Evolutionary conservation across 2,113 vertebrate genomes (phyloP), one percentile per base, ranked within the genome.

Genomic region (Heloderma charlesbogerti): DNA sequence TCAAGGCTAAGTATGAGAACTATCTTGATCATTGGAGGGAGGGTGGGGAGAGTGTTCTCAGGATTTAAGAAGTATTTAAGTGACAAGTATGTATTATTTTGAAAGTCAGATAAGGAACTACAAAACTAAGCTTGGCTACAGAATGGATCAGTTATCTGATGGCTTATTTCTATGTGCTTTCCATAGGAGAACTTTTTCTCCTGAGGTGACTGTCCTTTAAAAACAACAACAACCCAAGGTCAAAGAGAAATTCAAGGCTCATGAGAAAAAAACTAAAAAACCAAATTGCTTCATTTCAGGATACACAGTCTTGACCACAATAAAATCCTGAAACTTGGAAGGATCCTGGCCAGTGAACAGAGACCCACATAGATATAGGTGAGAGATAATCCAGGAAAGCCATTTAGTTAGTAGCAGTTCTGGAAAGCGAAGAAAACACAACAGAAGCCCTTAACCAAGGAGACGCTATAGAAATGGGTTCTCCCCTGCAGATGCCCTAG

Each of bases 281-380:
- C n/a, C n/a, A 18, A 91, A 57, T 4, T 7, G 0, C 18, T 45
- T 75, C 81, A 27, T 80, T 93, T 94, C 60, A 74, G 84, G 87
- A 80, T 22, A 77, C 2, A 10, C 48, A 57, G 51, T 22, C 66
- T 54, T 40, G 37, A 48, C 8, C 20, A 29, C n/a, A 10, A 27
- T 80, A 2, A 0, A 0, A 92, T 74, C 45, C 16, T 66, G 34
- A 90, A 84, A 84, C 0, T 66, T 89, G 29, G 63, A 69, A 48
- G 37, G 66, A 48, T 71, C 29, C 40, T 69, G 37, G 43, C 16
- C 43, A 86, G 66, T 45, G 25, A n/a, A 83, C 20, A 22, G 54
- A 29, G 34, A 85, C n/a, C 81, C 22, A 66, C 83, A 69, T 16
- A 48, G 27, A 8, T 48, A 69, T 34, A 31, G 66, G 60, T 84